phyloP scores from a whole-genome alignment of 2,888 invertebrate genomes.

The Calliphora vomitoria region DNA sequence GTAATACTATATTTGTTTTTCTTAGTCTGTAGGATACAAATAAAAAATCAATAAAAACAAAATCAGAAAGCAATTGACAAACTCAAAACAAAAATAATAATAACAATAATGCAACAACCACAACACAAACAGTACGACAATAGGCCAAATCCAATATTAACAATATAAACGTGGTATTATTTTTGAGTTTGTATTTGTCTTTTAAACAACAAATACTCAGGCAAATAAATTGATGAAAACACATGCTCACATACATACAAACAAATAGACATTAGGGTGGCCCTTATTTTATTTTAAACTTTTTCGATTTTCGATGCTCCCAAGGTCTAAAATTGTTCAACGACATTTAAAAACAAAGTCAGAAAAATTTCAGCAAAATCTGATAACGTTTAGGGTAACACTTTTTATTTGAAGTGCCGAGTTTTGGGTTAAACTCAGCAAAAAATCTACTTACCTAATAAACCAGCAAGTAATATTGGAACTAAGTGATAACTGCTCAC shows the following conservation, averaged over 20 bases:
- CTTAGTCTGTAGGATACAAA: background rate
- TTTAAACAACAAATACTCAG: background rate
- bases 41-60: constrained; percentile 33
- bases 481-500: too few relatives aligned
- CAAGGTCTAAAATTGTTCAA: too few relatives aligned
- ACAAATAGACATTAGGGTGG: background rate
- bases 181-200: constrained; percentile 27
- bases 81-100: background rate
- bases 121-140: constrained; percentile 19
- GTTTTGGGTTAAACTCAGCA: too few relatives aligned
- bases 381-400: too few relatives aligned
- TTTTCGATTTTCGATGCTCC: too few relatives aligned
- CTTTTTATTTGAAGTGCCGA: too few relatives aligned
- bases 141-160: background rate
- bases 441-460: too few relatives aligned
- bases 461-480: too few relatives aligned
- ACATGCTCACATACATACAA: background rate
- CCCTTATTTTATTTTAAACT: too few relatives aligned
- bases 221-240: constrained; percentile 12
- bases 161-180: constrained; percentile 22
- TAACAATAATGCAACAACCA: constrained; percentile 3
- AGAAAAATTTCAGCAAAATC: too few relatives aligned
- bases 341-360: too few relatives aligned
- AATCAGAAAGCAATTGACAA: background rate
- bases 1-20: background rate